Evolutionary conservation across 2,888 invertebrate species (phyloP), one percentile per base, ranked within the genome.

Genomic region (Temnothorax ravouxi): DNA sequence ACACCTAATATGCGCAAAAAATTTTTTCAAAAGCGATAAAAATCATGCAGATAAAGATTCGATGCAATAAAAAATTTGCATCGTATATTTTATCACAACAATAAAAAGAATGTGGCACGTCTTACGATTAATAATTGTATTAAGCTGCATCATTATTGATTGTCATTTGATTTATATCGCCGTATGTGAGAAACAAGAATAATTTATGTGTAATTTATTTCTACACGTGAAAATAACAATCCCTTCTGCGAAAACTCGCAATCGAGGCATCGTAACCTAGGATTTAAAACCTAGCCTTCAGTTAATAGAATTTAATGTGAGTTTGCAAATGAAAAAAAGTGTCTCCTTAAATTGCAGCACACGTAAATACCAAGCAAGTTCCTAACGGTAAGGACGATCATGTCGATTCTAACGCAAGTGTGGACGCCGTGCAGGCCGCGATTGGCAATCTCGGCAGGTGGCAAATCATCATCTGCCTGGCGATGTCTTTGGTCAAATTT

Each of bases 361-460:
- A 91, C 82, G 91, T 92, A 89, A 93, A 93, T 75, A 93, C 91
- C 76, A 93, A 93, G 89, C 89, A 90, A 71, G 84, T 86, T 54
- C 74, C 87, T 44, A 92, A 90, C 50, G 88, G 87, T 29, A 92
- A 92, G 79, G 92, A 93, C 67, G 89, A 89, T 61, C 88, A 89
- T 75, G 85, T 86, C 21, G 83, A 86, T 59, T 84, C 88, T 29
- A 90, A 76, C 9, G 86, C 91, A 84, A 85, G 93, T 34, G 95
- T 95, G 80, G 97, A 97, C 92, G 96, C 97, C 0, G 95, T 97
- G 25, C 96, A 97, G 54, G 96, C 96, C 89, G 96, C 96, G 4
- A 97, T 97, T 88, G 97, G 97, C 0, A 96, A 96, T 47, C 96
- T 97, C 82, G 97, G 97, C 6, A 96, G 96, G 92, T 98, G 97